Evolutionary conservation across 2,888 invertebrate species (phyloP).

Genomic region (Dicyrtoma fusca): DNA sequence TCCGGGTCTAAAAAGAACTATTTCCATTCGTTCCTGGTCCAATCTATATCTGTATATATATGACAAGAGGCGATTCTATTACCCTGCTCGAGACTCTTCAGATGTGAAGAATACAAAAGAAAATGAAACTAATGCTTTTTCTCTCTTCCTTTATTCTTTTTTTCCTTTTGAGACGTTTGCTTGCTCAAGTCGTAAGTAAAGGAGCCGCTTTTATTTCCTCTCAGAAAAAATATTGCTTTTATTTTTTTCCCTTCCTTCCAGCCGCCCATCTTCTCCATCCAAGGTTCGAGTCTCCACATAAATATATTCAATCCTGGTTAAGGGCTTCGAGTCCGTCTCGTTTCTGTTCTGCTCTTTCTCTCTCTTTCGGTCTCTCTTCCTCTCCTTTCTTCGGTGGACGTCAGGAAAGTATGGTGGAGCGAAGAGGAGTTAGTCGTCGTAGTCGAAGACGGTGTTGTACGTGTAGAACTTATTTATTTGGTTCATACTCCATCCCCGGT

Average conservation of each 20-base stretch:
- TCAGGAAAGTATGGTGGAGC: background rate
- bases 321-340: background rate
- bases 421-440: background rate
- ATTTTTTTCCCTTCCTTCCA: conserved; percentile 26
- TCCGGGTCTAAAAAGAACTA: conserved; percentile 34
- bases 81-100: conserved; percentile 30
- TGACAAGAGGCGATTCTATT: conserved; percentile 34
- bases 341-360: background rate
- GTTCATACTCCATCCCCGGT: conserved; percentile 11
- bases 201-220: conserved; percentile 34
- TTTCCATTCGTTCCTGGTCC: conserved; percentile 20
- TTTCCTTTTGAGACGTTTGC: conserved; percentile 11
- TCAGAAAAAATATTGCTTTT: conserved; percentile 35
- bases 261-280: conserved; percentile 1
- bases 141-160: conserved; percentile 2
- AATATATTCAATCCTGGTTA: conserved; percentile 3
- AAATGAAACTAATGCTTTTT: conserved; percentile 36
- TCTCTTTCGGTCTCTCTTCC: background rate
- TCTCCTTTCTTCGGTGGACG: background rate
- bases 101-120: conserved; percentile 30
- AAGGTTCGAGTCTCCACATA: background rate
- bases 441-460: conserved; percentile 7
- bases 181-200: conserved; percentile 31
- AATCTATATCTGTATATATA: no score
- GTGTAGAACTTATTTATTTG: conserved; percentile 36